Base-by-base conservation (phyloP, 2,113 vertebrate genomes). In the Chloroceryle aenea region DNA sequence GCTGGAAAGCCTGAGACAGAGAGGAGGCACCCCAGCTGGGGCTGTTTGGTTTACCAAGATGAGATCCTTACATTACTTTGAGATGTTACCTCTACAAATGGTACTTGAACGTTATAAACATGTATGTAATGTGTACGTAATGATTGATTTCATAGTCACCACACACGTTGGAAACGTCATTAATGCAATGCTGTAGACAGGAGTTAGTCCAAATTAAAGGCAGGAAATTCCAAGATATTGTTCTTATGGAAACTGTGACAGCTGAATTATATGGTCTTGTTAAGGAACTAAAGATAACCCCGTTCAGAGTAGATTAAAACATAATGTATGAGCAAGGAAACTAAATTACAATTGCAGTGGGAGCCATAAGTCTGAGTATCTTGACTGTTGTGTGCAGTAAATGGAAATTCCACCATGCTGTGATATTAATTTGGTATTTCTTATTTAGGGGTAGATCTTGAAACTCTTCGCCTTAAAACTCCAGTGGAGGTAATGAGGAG, bases 221-320 rank as follows among this genome's bases (percentile, higher is more conserved):
- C 82, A 96, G 92, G 90, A 96, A 94, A 91, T 96, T 93, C 95
- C 87, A 83, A 84, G 72, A 69, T 83, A 90, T 85, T 91, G 72
- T 96, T 96, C 87, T 83, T 95, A 88, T 55, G 90, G 95, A 94
- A 95, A 87, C 79, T 48, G 30, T 93, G 93, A 96, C 95, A 91
- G 90, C 29, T 94, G 90, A 93, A 96, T 96, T 95, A 90, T 90
- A 91, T 91, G 90, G 75, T 71, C 85, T 91, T 94, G 91, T 93
- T 95, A 93, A 90, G 72, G 40, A 93, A 89, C 92, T 95, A 90
- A 93, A 96, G 94, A 96, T 94, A 97, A 96, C 85, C 48, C 64
- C 76, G 90, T 96, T 96, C 88, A 38, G 68, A 96, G 72, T 71
- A 93, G 93, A 93, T 91, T 94, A 97, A 95, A 88, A 72, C 62